These are phyloP conservation scores for Panopea generosa DNA, from an alignment of 2,888 invertebrate species.

Conservation along the genomic window DNA sequence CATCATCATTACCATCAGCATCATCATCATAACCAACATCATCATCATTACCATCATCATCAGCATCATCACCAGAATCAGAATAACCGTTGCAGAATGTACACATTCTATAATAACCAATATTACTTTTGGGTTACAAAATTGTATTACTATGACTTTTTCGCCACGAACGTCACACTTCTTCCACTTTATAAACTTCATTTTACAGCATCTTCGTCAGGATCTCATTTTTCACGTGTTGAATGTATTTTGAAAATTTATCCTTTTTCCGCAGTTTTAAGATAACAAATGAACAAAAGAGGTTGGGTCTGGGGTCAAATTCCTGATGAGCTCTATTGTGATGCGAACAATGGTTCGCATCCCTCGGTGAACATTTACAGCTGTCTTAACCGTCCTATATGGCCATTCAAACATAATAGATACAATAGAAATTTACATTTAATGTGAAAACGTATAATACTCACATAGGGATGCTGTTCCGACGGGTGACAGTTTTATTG, in stretches of 20 bases:
- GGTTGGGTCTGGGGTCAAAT: conserved; percentile 49
- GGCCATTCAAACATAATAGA: conserved; percentile 53
- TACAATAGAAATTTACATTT: conserved; percentile 68
- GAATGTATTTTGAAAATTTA: conserved; percentile 47
- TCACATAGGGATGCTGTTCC: conserved; percentile 46
- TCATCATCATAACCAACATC: too few species aligned
- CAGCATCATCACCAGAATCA: too few species aligned
- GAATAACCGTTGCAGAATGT: too few species aligned
- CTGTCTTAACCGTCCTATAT: conserved; percentile 45
- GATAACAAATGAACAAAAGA: conserved; percentile 60
- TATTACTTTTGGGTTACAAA: too few species aligned
- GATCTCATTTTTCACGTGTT: conserved; percentile 27
- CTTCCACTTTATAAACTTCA: too few species aligned
- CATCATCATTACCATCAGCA: too few species aligned
- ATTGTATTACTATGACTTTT: too few species aligned
- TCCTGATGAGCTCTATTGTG: conserved; percentile 57
- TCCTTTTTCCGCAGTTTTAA: conserved; percentile 49
- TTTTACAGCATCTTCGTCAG: too few species aligned
- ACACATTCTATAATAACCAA: too few species aligned
- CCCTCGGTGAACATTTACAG: conserved; percentile 57
- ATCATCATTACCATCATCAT: too few species aligned
- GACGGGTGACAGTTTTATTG: conserved; percentile 62
- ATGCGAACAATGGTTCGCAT: conserved; percentile 40
- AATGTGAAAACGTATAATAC: conserved; percentile 62
- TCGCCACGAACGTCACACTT: too few species aligned